Evolutionary conservation across 2,888 invertebrate species (phyloP).

Genomic region (Theristus sp.): DNA sequence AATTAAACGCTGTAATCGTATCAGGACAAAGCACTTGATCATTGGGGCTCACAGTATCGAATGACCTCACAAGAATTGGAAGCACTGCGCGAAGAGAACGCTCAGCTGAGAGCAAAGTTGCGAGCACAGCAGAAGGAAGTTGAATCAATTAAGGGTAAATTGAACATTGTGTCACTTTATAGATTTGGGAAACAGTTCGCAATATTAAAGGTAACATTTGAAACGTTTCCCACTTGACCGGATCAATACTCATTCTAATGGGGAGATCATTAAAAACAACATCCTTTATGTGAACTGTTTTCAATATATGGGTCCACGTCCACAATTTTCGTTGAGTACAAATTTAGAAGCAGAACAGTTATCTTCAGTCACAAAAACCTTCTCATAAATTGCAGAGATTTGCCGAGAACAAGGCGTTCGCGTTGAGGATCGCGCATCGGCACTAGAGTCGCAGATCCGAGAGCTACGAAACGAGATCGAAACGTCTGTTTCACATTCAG

Average conservation of each 20-base stretch:
- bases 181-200: too few relatives aligned
- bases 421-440: background rate
- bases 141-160: conserved; percentile 16
- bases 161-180: too few relatives aligned
- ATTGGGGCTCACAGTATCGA: conserved; percentile 19
- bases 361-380: too few relatives aligned
- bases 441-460: background rate
- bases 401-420: background rate
- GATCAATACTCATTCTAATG: background rate
- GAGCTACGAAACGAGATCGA: background rate
- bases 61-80: conserved; percentile 16
- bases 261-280: background rate
- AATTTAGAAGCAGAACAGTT: too few relatives aligned
- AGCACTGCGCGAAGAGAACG: conserved; percentile 19
- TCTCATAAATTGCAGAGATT: background rate
- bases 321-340: too few relatives aligned
- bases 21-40: conserved; percentile 17
- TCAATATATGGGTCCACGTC: too few relatives aligned
- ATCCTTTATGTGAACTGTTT: background rate
- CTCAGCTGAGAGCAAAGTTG: conserved; percentile 17
- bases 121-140: conserved; percentile 20
- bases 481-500: background rate
- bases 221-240: background rate
- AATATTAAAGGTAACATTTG: background rate
- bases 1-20: background rate